phyloP scores from a whole-genome alignment of 2,113 vertebrate genomes.

The Pseudopipra pipra region DNA sequence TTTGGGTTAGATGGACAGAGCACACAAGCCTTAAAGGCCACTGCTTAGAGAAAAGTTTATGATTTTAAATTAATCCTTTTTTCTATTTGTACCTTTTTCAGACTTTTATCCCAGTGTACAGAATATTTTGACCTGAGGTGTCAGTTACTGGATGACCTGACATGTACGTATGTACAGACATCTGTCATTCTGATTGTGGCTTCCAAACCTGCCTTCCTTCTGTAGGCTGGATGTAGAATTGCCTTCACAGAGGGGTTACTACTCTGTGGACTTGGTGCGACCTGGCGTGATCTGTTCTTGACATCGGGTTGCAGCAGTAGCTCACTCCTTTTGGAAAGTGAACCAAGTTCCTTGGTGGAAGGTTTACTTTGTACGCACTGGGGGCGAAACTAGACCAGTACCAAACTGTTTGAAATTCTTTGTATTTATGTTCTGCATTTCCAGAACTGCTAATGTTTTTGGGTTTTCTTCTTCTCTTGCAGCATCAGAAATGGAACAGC shows the following conservation, averaged over 20 bases:
- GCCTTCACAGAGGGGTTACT: neutral
- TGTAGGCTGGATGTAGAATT: neutral
- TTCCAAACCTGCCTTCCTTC: neutral
- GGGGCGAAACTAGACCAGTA: neutral
- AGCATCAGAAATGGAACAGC: slow-evolving; percentile 97
- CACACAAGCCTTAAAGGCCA: neutral
- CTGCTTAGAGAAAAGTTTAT: neutral
- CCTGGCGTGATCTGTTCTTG: neutral
- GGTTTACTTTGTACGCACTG: neutral
- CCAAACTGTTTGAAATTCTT: neutral
- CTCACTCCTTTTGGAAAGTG: neutral
- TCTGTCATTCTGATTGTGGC: neutral
- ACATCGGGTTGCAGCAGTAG: neutral
- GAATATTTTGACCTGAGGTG: slow-evolving; percentile 98
- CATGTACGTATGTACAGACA: slow-evolving; percentile 81
- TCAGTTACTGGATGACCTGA: slow-evolving; percentile 94
- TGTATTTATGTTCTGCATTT: neutral
- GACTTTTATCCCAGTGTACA: slow-evolving; percentile 94
- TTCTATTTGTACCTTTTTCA: slow-evolving; percentile 61
- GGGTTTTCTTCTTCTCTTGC: neutral
- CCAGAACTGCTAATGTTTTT: neutral
- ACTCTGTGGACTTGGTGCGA: neutral
- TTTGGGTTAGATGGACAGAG: neutral
- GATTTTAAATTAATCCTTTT: neutral
- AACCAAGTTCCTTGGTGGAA: neutral